These are phyloP conservation scores for Grus americana DNA, from an alignment of 2,113 vertebrate genomes.

Conservation along the genomic window DNA sequence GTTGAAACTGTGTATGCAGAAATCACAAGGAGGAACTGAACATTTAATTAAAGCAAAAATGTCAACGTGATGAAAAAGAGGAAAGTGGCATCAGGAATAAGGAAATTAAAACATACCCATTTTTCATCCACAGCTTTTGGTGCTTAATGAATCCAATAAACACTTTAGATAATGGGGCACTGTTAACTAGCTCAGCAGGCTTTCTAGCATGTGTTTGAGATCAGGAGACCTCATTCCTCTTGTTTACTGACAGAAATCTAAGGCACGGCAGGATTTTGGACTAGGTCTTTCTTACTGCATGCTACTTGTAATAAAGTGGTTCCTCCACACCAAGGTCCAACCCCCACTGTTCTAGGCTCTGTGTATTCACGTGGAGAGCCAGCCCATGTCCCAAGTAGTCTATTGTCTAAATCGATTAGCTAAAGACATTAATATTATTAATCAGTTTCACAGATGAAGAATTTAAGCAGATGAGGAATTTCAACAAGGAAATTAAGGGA, in stretches of 20 bases:
- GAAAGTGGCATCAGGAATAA: not conserved
- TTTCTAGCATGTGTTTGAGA: not conserved
- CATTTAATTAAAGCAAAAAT: not conserved
- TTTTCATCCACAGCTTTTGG: not conserved
- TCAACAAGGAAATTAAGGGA: not conserved
- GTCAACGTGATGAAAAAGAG: not conserved
- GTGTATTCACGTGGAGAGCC: not conserved
- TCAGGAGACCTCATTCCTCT: not conserved
- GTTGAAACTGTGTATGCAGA: not conserved
- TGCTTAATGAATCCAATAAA: conserved; percentile 3
- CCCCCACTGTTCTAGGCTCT: not conserved
- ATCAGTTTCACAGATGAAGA: not conserved
- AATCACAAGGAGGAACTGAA: not conserved
- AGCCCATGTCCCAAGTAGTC: not conserved
- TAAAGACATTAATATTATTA: not conserved
- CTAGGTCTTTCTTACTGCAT: not conserved
- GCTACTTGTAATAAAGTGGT: not conserved
- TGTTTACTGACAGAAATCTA: not conserved
- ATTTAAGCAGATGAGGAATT: not conserved
- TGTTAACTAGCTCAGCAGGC: not conserved
- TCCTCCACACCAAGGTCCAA: not conserved
- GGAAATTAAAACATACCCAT: not conserved
- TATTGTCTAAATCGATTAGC: not conserved
- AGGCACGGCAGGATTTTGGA: not conserved
- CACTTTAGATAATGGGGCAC: not conserved